Conservation (phyloP, 2,888 invertebrate genomes). For the Apomyelois bistriatella region DNA sequence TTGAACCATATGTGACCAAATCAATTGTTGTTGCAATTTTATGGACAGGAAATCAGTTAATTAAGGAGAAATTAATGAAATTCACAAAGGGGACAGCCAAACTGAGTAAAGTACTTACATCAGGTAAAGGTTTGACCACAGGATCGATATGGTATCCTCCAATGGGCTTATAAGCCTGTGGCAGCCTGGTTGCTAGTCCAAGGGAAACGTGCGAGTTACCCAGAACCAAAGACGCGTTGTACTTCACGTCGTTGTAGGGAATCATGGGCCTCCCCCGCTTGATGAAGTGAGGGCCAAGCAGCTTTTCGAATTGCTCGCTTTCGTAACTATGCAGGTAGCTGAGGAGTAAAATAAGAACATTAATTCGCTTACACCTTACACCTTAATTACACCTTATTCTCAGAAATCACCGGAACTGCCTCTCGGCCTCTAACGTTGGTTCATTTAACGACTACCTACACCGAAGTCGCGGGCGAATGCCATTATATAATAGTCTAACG, state of each 20-base stretch:
- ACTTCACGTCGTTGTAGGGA: constrained; percentile 23
- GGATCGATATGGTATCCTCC: constrained; percentile 23
- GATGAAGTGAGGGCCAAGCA: constrained; percentile 19
- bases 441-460: no score
- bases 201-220: constrained; percentile 28
- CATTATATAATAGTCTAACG: no score
- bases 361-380: no score
- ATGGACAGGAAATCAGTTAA: neutral
- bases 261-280: constrained; percentile 23
- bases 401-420: no score
- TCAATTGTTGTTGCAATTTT: no score
- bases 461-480: no score
- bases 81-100: neutral
- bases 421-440: no score
- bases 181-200: constrained; percentile 17
- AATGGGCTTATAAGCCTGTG: constrained; percentile 21
- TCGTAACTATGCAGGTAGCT: constrained; percentile 11
- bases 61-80: no score
- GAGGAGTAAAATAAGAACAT: neutral
- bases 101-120: constrained; percentile 15
- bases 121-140: constrained; percentile 26
- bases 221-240: constrained; percentile 29
- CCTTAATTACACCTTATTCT: no score
- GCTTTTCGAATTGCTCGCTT: constrained; percentile 20
- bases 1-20: no score